Evolutionary conservation across 2,888 invertebrate genomes (phyloP).

Genomic region (Norana najaformis): DNA sequence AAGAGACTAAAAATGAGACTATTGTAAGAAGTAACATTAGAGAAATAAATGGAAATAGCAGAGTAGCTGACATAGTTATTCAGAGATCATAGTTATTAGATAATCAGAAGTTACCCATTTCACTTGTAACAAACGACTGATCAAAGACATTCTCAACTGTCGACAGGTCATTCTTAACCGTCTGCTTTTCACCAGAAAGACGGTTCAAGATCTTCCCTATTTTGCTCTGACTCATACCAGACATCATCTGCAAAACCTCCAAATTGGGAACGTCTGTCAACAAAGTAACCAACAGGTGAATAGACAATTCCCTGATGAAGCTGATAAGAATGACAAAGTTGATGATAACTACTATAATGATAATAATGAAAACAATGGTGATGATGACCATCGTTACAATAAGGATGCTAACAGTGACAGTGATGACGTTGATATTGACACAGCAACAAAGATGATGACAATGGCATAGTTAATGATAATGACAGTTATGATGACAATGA

Average conservation of each 20-base stretch:
- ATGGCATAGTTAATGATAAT: not conserved
- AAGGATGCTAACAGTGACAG: no score
- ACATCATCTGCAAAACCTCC: constrained; percentile 27
- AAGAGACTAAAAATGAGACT: not conserved
- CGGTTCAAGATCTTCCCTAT: constrained; percentile 9
- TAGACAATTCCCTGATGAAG: not conserved
- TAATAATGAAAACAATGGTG: not conserved
- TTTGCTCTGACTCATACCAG: constrained; percentile 26
- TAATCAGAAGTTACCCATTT: not conserved
- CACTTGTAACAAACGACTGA: not conserved
- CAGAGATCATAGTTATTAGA: not conserved
- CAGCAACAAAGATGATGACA: not conserved
- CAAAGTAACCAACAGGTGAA: not conserved
- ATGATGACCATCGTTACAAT: not conserved
- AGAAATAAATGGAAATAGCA: not conserved
- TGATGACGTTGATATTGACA: no score
- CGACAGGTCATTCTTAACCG: not conserved
- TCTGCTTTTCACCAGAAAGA: not conserved
- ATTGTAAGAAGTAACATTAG: not conserved
- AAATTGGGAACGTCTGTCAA: constrained; percentile 26
- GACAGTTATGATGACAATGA: not conserved
- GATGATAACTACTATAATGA: not conserved
- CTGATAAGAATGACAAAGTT: not conserved
- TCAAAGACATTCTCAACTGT: constrained; percentile 24
- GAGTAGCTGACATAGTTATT: no score